These are phyloP conservation scores for Gonocerus acuteangulatus DNA, from an alignment of 2,888 invertebrate genomes.

Conservation along the genomic window DNA sequence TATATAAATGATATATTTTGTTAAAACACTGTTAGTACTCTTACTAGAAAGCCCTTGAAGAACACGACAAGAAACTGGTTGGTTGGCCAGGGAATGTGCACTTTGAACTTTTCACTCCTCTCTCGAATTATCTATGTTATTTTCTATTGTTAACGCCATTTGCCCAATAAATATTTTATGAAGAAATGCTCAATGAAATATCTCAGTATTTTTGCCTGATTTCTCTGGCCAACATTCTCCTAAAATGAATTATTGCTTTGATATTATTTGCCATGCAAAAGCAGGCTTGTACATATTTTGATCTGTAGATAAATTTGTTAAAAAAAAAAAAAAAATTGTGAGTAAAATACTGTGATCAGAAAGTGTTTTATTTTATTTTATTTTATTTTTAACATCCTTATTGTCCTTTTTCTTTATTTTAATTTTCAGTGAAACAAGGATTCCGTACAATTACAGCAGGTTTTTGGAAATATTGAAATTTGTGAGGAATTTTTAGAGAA, in stretches of 20 bases:
- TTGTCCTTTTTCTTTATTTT: no score
- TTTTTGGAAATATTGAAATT: no score
- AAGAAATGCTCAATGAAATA: background rate
- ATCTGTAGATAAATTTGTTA: slow-evolving; percentile 12
- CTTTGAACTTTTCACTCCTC: background rate
- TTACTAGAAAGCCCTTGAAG: no score
- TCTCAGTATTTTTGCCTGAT: background rate
- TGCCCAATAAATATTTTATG: background rate
- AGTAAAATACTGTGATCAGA: slow-evolving; percentile 13
- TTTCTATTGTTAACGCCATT: background rate
- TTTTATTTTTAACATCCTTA: no score
- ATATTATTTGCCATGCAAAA: background rate
- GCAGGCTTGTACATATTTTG: slow-evolving; percentile 3
- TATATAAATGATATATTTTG: background rate
- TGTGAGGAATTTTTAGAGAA: no score
- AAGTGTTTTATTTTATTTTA: background rate
- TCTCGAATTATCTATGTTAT: background rate
- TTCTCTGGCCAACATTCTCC: background rate
- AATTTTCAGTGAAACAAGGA: no score
- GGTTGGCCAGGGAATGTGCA: background rate
- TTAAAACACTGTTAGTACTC: background rate
- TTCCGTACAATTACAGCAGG: no score
- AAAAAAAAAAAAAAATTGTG: background rate
- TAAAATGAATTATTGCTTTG: background rate
- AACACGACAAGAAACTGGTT: background rate